These are phyloP conservation scores for Channa striata DNA, from an alignment of 2,797 vertebrate species.

Conservation along the genomic window DNA sequence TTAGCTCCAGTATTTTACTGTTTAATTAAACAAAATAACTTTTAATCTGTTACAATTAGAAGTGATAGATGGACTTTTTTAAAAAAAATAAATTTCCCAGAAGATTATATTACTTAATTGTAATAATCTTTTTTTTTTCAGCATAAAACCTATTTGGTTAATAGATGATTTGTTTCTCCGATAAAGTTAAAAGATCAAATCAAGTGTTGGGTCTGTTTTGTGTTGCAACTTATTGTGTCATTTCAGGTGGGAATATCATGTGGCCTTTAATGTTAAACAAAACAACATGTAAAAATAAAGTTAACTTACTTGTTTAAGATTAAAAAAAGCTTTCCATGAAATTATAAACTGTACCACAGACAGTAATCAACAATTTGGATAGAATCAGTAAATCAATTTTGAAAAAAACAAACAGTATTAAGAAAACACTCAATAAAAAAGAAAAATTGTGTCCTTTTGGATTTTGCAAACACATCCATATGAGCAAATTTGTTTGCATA, in stretches of 20 bases:
- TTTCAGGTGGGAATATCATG: background rate
- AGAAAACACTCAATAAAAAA: background rate
- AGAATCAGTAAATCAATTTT: background rate
- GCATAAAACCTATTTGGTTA: background rate
- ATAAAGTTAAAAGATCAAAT: background rate
- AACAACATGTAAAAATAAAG: background rate
- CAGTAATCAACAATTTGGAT: background rate
- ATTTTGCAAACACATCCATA: background rate
- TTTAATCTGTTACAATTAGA: background rate
- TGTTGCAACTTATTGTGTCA: background rate
- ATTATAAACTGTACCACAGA: background rate
- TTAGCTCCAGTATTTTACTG: background rate
- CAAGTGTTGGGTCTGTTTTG: background rate
- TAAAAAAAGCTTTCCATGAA: background rate
- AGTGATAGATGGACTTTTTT: background rate
- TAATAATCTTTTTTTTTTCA: background rate
- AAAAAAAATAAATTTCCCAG: background rate
- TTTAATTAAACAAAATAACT: background rate
- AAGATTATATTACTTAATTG: background rate
- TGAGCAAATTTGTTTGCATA: background rate
- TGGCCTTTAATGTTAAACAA: background rate
- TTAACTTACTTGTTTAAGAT: background rate
- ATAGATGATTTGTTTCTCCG: conserved; percentile 1
- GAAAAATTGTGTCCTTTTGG: background rate
- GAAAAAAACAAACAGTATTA: background rate